Conservation (phyloP, 2,113 vertebrate species). For the Datnioides undecimradiatus region DNA sequence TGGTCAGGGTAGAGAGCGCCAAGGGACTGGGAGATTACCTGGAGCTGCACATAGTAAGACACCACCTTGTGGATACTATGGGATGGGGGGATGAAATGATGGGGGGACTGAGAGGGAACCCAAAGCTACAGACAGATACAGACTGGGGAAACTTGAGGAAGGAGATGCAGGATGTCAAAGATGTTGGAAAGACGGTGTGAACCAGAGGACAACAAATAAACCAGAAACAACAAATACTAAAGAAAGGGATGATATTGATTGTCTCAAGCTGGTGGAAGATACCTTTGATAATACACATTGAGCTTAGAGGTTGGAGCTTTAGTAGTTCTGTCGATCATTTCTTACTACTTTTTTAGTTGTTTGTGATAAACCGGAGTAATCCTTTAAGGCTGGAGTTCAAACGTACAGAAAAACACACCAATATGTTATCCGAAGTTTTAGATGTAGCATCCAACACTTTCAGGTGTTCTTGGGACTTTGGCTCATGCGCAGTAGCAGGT, state of each 20-base stretch:
- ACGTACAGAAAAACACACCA: too few relatives aligned
- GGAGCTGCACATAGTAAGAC: constrained; percentile 94
- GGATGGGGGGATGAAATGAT: background rate
- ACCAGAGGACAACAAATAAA: background rate
- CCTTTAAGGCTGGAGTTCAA: too few relatives aligned
- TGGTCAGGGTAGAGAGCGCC: constrained; percentile 94
- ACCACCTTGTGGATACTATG: background rate
- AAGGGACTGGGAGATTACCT: constrained; percentile 93
- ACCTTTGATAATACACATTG: background rate
- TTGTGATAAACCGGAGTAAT: background rate
- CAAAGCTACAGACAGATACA: background rate
- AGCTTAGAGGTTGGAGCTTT: background rate
- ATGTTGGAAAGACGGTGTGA: background rate
- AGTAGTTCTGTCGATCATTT: background rate
- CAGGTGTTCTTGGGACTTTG: too few relatives aligned
- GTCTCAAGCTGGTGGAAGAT: background rate
- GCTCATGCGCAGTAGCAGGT: too few relatives aligned
- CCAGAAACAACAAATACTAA: background rate
- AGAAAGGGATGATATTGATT: background rate
- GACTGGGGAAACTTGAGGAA: background rate
- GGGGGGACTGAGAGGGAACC: background rate
- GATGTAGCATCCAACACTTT: too few relatives aligned
- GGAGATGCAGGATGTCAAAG: background rate
- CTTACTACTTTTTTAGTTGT: background rate
- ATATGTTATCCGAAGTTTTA: too few relatives aligned